Evolutionary conservation across 2,113 vertebrate genomes (phyloP).

Genomic region (Serranochromis macrocephalus): DNA sequence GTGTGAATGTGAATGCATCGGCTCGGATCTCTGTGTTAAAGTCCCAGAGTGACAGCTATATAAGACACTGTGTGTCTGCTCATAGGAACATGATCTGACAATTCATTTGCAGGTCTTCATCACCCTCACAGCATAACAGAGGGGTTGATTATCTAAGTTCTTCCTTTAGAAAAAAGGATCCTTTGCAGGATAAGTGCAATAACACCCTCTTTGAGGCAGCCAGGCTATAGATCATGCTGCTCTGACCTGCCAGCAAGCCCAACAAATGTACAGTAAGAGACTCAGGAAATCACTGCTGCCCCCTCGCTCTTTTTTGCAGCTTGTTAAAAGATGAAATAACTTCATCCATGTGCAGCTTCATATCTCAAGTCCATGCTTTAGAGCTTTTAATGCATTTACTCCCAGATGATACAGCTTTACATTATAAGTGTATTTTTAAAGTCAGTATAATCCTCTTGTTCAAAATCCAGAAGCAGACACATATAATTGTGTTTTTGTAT

Average conservation of each 20-base stretch:
- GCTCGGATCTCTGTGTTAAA: neutral
- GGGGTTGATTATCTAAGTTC: neutral
- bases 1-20: neutral
- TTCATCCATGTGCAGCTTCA: slow-evolving; percentile 1
- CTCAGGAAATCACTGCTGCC: neutral
- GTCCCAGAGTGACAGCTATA: neutral
- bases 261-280: slow-evolving; percentile 22
- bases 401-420: neutral
- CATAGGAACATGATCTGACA: neutral
- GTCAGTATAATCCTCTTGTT: neutral
- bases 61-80: neutral
- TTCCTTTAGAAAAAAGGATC: neutral
- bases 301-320: neutral
- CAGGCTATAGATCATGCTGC: slow-evolving; percentile 36
- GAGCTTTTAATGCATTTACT: neutral
- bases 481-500: neutral
- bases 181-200: neutral
- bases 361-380: neutral
- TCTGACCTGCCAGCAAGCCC: slow-evolving; percentile 4
- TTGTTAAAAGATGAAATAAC: slow-evolving; percentile 19
- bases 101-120: neutral
- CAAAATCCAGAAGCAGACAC: neutral
- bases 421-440: neutral
- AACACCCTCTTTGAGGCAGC: neutral
- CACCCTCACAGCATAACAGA: neutral